phyloP scores from a whole-genome alignment of 1,140 invertebrate genomes.

The Coenobita brevimanus region DNA sequence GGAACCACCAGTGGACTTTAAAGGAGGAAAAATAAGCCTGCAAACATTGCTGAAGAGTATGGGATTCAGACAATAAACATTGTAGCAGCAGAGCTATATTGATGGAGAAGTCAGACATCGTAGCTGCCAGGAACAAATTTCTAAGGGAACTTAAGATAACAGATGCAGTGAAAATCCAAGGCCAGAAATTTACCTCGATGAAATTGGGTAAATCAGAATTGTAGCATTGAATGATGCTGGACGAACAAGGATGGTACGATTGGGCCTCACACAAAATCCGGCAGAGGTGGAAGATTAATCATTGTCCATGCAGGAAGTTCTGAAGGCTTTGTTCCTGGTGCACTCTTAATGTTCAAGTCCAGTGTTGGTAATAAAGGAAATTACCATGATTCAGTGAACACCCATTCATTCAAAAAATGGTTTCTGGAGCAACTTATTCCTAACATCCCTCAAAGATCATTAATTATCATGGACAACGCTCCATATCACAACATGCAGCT shows the following conservation, averaged over 20 bases:
- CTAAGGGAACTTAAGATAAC: conserved; percentile 16
- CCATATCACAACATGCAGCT: conserved; percentile 19
- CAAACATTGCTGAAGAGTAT: not conserved
- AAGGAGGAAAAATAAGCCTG: conserved; percentile 17
- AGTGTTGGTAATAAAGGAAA: not conserved
- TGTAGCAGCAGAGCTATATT: not conserved
- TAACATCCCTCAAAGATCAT: not conserved
- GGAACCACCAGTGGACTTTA: conserved; percentile 14
- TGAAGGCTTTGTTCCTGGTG: conserved; percentile 21
- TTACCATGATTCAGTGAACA: conserved; percentile 13
- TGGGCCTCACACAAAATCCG: not conserved
- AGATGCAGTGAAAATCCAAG: conserved; percentile 11
- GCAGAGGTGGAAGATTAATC: not conserved
- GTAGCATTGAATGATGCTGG: not conserved
- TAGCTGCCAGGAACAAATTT: conserved; percentile 29
- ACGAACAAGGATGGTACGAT: not conserved
- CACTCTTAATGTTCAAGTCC: conserved; percentile 17
- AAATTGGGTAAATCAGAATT: conserved; percentile 5
- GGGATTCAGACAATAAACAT: not conserved
- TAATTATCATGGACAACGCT: conserved; percentile 13
- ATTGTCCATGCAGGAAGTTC: conserved; percentile 26
- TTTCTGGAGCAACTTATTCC: not conserved
- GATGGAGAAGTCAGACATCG: not conserved
- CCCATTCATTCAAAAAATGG: conserved; percentile 3
- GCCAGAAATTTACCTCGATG: conserved; percentile 24